phyloP scores from a whole-genome alignment of 2,113 vertebrate genomes.

The Empidonax alnorum region DNA sequence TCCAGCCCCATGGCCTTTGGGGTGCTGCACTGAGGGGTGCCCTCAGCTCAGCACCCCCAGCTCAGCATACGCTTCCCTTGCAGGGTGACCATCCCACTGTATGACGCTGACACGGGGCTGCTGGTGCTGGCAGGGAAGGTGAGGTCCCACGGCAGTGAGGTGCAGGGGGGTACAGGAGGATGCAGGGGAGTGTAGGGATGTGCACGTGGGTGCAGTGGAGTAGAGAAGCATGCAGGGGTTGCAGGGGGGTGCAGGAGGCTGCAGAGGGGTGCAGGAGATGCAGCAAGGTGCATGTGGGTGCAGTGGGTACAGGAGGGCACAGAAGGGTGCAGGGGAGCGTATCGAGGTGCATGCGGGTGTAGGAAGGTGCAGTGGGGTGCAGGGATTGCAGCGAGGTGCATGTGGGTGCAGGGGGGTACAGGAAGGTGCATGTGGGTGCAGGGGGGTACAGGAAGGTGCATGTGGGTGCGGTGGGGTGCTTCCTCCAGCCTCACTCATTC shows the following conservation, averaged over 20 bases:
- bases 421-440: not conserved
- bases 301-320: not conserved
- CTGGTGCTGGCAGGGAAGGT: constrained; percentile 90
- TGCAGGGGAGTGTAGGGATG: not conserved
- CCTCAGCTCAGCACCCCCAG: not conserved
- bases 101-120: constrained; percentile 87
- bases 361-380: not conserved
- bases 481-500: not conserved
- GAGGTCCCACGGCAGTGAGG: not conserved
- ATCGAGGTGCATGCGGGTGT: not conserved
- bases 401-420: not conserved
- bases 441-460: not conserved
- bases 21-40: not conserved
- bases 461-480: not conserved
- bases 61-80: not conserved
- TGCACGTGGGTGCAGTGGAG: not conserved
- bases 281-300: not conserved
- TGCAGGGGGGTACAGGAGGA: not conserved
- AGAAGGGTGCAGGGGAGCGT: not conserved
- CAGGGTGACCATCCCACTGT: constrained; percentile 87
- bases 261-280: not conserved
- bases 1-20: rapidly evolving
- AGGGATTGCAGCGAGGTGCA: not conserved
- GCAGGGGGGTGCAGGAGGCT: not conserved
- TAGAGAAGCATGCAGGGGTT: not conserved